phyloP scores from a whole-genome alignment of 2,113 vertebrate genomes.

The Microcebus griseorufus region DNA sequence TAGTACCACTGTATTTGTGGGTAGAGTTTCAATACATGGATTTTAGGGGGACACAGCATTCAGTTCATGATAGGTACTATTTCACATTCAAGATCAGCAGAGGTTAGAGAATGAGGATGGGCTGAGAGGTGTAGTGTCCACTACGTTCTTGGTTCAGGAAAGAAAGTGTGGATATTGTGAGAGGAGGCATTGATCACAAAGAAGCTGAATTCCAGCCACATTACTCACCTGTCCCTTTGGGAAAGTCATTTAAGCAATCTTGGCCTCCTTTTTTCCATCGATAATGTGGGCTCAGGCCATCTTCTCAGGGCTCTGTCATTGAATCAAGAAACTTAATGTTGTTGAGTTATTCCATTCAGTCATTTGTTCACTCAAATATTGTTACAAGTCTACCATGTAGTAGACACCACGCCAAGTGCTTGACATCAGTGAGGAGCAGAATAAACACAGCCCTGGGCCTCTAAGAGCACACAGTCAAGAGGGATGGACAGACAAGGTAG shows the following conservation, averaged over 20 bases:
- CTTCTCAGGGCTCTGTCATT: neutral
- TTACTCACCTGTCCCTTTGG: neutral
- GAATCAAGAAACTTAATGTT: neutral
- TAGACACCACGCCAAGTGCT: neutral
- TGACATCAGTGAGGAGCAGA: neutral
- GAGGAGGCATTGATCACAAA: neutral
- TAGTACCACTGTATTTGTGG: neutral
- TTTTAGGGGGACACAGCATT: neutral
- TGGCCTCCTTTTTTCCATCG: neutral
- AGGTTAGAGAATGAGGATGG: neutral
- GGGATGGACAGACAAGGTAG: neutral
- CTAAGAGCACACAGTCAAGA: neutral
- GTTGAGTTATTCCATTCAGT: neutral
- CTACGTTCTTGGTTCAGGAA: neutral
- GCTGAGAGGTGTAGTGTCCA: neutral
- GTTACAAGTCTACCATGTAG: neutral
- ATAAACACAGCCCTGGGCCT: neutral
- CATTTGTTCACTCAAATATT: neutral
- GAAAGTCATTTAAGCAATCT: neutral
- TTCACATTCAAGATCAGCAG: neutral
- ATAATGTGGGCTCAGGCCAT: neutral
- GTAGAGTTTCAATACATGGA: neutral
- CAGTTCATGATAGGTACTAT: neutral
- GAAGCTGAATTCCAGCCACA: neutral
- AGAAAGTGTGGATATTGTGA: neutral